These are phyloP conservation scores for Corythornis madagascariensis DNA, from an alignment of 2,113 vertebrate species.

Conservation along the genomic window DNA sequence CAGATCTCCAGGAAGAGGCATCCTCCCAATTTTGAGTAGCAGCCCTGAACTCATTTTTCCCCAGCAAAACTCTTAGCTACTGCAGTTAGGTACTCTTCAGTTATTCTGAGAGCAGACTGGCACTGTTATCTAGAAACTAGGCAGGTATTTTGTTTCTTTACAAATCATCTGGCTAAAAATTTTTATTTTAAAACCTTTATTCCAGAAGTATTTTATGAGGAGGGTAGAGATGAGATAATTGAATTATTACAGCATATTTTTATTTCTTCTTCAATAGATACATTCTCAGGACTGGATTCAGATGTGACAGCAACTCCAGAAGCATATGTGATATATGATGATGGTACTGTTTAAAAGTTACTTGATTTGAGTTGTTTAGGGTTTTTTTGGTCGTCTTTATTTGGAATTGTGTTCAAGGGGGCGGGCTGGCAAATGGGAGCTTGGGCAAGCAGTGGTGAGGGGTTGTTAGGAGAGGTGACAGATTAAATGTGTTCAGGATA, in stretches of 20 bases:
- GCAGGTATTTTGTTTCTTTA: neutral
- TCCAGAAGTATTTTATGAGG: neutral
- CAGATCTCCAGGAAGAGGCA: neutral
- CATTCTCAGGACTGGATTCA: slow-evolving; percentile 83
- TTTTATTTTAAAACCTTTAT: neutral
- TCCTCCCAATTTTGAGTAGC: neutral
- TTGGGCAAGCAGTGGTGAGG: neutral
- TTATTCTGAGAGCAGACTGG: neutral
- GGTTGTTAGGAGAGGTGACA: neutral
- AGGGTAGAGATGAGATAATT: neutral
- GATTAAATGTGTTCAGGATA: neutral
- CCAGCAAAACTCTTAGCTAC: neutral
- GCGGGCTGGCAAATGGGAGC: neutral
- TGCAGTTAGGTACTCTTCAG: neutral
- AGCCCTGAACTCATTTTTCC: neutral
- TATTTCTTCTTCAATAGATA: slow-evolving; percentile 78
- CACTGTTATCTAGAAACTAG: neutral
- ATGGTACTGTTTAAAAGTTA: slow-evolving; percentile 77
- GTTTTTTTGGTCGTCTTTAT: neutral
- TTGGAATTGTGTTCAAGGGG: neutral
- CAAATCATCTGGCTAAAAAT: neutral
- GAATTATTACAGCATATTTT: neutral
- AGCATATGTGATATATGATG: slow-evolving; percentile 77
- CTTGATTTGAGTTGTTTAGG: neutral
- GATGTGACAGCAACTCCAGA: slow-evolving; percentile 77